phyloP scores from a whole-genome alignment of 2,888 invertebrate genomes.

The Hirtodrosophila cameraria region DNA sequence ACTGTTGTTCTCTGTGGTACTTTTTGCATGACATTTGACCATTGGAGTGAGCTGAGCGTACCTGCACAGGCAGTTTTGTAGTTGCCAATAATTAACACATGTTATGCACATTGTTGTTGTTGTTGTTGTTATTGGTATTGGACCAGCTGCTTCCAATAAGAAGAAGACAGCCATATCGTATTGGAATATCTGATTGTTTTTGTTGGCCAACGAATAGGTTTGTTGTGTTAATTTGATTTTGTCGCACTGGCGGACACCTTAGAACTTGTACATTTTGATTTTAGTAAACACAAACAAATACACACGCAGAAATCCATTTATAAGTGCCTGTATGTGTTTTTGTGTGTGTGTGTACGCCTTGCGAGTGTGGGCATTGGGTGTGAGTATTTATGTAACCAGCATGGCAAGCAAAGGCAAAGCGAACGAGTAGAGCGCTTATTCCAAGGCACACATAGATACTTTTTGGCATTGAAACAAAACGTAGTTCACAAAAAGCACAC shows the following conservation, averaged over 20 bases:
- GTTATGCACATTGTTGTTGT: conserved; percentile 21
- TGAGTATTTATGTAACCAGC: conserved; percentile 76
- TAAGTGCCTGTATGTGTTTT: not conserved
- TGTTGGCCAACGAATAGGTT: conserved; percentile 27
- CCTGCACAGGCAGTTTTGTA: conserved; percentile 26
- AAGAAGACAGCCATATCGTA: conserved; percentile 19
- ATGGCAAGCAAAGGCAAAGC: conserved; percentile 40
- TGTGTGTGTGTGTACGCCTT: conserved; percentile 12
- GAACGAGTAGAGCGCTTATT: conserved; percentile 52
- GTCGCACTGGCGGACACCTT: conserved; percentile 16
- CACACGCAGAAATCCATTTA: conserved; percentile 1
- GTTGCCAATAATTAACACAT: conserved; percentile 49
- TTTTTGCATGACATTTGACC: conserved; percentile 71
- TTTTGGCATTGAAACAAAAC: conserved; percentile 80
- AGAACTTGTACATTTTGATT: conserved; percentile 42
- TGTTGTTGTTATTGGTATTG: conserved; percentile 5
- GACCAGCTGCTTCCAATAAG: conserved; percentile 36
- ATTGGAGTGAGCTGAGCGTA: conserved; percentile 49
- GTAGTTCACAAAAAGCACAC: conserved; percentile 75
- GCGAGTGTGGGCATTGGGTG: conserved; percentile 33
- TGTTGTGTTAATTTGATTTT: conserved; percentile 69
- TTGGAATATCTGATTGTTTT: conserved; percentile 40
- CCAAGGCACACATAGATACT: conserved; percentile 68
- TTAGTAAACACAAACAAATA: conserved; percentile 31
- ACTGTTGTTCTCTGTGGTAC: conserved; percentile 23